phyloP scores from a whole-genome alignment of 2,113 vertebrate species.

The Fukomys damarensis region DNA sequence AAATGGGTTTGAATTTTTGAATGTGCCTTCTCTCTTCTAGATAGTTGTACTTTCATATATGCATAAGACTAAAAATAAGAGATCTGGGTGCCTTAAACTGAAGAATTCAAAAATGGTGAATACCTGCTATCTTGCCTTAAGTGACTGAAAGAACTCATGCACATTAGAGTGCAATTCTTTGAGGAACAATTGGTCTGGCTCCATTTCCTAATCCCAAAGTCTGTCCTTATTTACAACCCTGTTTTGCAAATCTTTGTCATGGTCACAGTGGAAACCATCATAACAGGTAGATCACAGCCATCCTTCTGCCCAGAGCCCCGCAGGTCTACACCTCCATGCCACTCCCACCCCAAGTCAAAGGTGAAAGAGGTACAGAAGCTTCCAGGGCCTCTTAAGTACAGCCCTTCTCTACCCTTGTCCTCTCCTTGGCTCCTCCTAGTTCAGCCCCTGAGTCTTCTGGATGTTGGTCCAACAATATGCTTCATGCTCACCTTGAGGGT shows the following conservation, averaged over 20 bases:
- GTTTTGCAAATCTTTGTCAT: conserved; percentile 14
- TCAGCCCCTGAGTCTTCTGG: neutral
- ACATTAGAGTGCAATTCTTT: neutral
- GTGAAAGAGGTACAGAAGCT: neutral
- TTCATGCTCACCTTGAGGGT: no score
- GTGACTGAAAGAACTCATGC: neutral
- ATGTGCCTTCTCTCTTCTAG: neutral
- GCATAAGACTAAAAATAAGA: conserved; percentile 1
- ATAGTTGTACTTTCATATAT: neutral
- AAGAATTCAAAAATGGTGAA: conserved; percentile 2
- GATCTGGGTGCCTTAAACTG: neutral
- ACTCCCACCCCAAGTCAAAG: neutral
- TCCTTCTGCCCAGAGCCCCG: neutral
- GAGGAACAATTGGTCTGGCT: neutral
- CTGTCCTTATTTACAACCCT: neutral
- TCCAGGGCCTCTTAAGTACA: neutral
- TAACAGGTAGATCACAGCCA: neutral
- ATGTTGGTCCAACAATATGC: neutral
- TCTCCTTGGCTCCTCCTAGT: neutral
- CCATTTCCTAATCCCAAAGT: neutral
- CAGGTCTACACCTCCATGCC: neutral
- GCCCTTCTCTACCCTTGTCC: neutral
- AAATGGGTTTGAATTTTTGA: neutral
- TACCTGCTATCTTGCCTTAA: neutral
- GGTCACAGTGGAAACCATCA: neutral